phyloP scores from a whole-genome alignment of 2,797 vertebrate genomes.

The Sylvilagus floridanus region DNA sequence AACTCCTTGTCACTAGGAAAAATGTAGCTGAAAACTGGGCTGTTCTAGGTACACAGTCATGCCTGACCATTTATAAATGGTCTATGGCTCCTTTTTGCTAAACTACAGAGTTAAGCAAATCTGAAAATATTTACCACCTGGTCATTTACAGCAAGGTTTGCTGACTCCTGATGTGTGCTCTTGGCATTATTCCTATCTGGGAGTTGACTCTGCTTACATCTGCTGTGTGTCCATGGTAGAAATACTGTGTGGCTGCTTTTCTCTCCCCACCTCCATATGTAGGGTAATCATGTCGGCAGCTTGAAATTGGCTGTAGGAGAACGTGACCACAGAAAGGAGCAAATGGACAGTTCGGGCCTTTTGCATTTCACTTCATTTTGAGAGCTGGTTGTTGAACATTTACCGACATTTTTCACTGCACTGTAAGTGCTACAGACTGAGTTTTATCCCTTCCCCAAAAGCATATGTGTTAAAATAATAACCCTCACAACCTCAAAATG shows the following conservation, averaged over 20 bases:
- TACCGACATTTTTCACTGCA: not conserved
- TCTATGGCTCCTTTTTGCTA: not conserved
- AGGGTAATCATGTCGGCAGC: not conserved
- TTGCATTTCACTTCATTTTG: not conserved
- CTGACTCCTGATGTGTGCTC: not conserved
- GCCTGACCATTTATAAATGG: not conserved
- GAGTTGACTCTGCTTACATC: not conserved
- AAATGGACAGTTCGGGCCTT: not conserved
- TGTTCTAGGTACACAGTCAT: not conserved
- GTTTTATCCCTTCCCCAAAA: not conserved
- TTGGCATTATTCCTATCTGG: not conserved
- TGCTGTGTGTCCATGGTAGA: not conserved
- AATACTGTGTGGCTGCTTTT: not conserved
- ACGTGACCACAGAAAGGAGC: conserved; percentile 15
- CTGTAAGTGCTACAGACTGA: not conserved
- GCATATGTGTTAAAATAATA: not conserved
- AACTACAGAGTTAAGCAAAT: not conserved
- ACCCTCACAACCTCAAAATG: not conserved
- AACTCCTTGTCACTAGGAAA: not conserved
- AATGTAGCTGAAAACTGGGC: not conserved
- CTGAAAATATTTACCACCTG: not conserved
- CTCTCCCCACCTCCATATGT: not conserved
- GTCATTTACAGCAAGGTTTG: not conserved
- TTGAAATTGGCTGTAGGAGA: not conserved
- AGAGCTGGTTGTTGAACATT: conserved; percentile 10